A percentile compares a stretch with the other conserved stretches of the same genome.
These are phyloP conservation scores for Syngnathus floridae DNA, from an alignment of 2,113 vertebrate species.

Conservation along the genomic window DNA sequence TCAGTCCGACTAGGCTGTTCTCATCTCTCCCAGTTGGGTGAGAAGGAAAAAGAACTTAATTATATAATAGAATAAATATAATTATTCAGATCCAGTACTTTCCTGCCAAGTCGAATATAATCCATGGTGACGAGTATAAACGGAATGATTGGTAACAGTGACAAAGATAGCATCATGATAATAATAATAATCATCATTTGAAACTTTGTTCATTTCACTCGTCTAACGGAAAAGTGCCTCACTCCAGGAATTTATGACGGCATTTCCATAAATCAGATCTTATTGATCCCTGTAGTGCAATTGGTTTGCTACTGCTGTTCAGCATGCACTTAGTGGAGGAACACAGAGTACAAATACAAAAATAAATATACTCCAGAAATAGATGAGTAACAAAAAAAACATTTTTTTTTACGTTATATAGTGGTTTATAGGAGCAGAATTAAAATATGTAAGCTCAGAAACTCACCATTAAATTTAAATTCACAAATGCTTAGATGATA, in stretches of 20 bases:
- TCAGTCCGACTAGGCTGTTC: conserved; percentile 44
- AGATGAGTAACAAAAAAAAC: not conserved
- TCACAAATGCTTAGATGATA: not conserved
- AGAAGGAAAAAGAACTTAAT: not conserved
- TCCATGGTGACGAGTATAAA: not conserved
- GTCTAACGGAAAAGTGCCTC: not conserved
- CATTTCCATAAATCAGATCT: conserved; percentile 1
- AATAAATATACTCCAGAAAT: not conserved
- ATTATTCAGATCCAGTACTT: not conserved
- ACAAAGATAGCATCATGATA: conserved; percentile 1
- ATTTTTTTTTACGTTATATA: not conserved
- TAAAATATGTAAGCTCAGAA: not conserved
- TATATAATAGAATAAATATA: no score
- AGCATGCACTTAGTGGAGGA: conserved; percentile 1
- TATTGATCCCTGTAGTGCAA: not conserved
- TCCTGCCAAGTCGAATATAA: not conserved
- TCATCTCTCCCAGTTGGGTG: conserved; percentile 6
- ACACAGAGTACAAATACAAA: not conserved
- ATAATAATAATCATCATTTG: conserved; percentile 6
- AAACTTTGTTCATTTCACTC: conserved; percentile 12
- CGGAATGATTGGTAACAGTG: conserved; percentile 2
- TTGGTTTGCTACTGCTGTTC: conserved; percentile 4
- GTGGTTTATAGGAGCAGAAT: no score
- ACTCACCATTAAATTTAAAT: not conserved
- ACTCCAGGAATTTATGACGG: not conserved